phyloP scores from a whole-genome alignment of 2,113 vertebrate genomes.

The Ciconia stormi region DNA sequence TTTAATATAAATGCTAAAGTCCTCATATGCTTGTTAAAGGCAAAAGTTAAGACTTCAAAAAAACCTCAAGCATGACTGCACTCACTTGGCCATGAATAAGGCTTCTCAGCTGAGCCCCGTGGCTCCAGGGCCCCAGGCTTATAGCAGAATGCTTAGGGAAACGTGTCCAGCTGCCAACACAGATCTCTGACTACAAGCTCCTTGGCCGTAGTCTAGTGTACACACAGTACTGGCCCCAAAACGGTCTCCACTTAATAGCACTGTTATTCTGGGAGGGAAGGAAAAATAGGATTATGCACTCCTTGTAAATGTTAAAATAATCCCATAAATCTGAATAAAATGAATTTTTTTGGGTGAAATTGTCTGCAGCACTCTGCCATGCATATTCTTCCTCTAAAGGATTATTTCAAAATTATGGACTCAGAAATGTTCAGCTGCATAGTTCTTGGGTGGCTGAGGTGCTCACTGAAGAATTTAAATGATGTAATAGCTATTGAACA shows the following conservation, averaged over 20 bases:
- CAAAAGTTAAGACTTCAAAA: background rate
- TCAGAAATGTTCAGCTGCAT: conserved; percentile 47
- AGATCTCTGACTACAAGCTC: background rate
- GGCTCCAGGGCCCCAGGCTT: background rate
- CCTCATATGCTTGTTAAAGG: background rate
- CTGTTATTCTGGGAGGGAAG: background rate
- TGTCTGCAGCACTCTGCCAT: background rate
- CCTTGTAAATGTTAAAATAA: conserved; percentile 4
- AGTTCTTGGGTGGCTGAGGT: conserved; percentile 57
- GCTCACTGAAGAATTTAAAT: conserved; percentile 69
- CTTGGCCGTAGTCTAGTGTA: background rate
- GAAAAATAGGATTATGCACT: background rate
- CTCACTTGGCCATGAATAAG: background rate
- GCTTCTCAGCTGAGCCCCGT: background rate
- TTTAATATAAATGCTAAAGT: background rate
- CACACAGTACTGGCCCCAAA: background rate
- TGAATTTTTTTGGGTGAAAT: background rate
- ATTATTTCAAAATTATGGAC: conserved; percentile 67
- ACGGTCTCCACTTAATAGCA: background rate
- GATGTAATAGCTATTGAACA: conserved; percentile 66
- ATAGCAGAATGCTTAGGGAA: background rate
- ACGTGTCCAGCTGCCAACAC: background rate
- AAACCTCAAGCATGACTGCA: background rate
- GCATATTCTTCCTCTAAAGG: conserved; percentile 23
- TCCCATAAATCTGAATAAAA: conserved; percentile 16